Evolutionary conservation across 23 tunicate species (phyloP).

Genomic region (Phallusia fumigata): DNA sequence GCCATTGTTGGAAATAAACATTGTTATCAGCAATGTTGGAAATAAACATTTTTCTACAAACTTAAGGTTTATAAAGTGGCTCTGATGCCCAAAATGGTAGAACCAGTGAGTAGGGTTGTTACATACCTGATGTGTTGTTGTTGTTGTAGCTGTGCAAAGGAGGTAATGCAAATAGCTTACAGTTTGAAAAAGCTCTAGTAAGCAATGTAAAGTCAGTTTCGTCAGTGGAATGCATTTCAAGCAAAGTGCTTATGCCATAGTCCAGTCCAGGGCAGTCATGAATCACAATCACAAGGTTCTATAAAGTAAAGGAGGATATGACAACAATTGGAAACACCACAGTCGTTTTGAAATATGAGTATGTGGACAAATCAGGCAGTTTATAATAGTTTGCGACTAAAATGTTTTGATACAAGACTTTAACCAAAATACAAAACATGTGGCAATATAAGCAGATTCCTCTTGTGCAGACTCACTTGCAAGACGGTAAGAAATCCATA

Average conservation of each 20-base stretch:
- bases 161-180: background rate
- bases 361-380: too few relatives aligned
- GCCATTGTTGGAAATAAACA: too few relatives aligned
- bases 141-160: background rate
- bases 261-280: background rate
- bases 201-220: background rate
- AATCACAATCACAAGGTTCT: background rate
- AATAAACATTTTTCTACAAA: too few relatives aligned
- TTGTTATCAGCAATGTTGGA: too few relatives aligned
- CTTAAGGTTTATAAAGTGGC: too few relatives aligned
- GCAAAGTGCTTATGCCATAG: background rate
- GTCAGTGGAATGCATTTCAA: background rate
- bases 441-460: background rate
- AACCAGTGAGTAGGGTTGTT: too few relatives aligned
- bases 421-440: background rate
- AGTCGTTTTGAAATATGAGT: too few relatives aligned
- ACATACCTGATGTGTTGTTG: too few relatives aligned
- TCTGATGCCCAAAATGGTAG: too few relatives aligned
- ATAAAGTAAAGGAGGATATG: background rate
- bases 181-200: background rate
- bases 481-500: background rate
- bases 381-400: too few relatives aligned
- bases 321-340: too few relatives aligned
- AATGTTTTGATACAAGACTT: too few relatives aligned
- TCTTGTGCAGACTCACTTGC: background rate